A percentile compares a stretch with the other conserved stretches of the same genome.
Conservation (phyloP, 2,113 vertebrate species). For the Cyprinus carpio region DNA sequence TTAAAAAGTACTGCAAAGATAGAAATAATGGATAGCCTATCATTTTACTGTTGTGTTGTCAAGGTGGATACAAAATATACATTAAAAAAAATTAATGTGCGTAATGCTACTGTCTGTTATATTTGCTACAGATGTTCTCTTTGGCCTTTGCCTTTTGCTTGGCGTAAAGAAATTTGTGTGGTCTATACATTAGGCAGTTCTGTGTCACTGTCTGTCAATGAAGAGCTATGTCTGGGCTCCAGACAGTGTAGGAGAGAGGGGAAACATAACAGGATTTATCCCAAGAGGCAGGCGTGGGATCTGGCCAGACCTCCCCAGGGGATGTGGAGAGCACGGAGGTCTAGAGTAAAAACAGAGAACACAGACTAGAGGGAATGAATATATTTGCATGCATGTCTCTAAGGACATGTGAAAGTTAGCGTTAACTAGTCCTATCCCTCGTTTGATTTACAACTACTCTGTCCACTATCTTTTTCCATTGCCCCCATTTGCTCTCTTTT, state of each 20-base stretch:
- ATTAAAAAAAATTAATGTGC: neutral
- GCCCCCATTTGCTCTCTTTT: slow-evolving; percentile 38
- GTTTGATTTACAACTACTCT: slow-evolving; percentile 49
- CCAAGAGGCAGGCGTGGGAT: slow-evolving; percentile 33
- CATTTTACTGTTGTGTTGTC: too few species aligned
- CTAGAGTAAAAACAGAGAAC: slow-evolving; percentile 46
- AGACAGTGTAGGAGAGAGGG: slow-evolving; percentile 10
- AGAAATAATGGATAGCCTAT: neutral
- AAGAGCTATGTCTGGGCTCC: slow-evolving; percentile 5
- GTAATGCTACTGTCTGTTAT: neutral
- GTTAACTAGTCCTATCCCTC: slow-evolving; percentile 18
- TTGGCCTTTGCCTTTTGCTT: neutral
- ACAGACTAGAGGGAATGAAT: slow-evolving; percentile 21
- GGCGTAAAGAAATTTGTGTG: neutral
- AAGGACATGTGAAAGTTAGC: slow-evolving; percentile 36
- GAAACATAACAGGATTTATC: slow-evolving; percentile 52
- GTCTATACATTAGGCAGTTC: neutral
- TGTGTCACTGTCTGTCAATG: slow-evolving; percentile 12
- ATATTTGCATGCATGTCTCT: slow-evolving; percentile 33
- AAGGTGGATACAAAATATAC: too few species aligned
- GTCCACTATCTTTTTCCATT: slow-evolving; percentile 38
- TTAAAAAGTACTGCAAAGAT: too few species aligned
- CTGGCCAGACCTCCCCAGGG: slow-evolving; percentile 29
- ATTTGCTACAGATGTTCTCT: neutral
- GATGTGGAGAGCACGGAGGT: slow-evolving; percentile 45